Conservation (phyloP, 2,888 invertebrate genomes). For the Plutella xylostella region DNA sequence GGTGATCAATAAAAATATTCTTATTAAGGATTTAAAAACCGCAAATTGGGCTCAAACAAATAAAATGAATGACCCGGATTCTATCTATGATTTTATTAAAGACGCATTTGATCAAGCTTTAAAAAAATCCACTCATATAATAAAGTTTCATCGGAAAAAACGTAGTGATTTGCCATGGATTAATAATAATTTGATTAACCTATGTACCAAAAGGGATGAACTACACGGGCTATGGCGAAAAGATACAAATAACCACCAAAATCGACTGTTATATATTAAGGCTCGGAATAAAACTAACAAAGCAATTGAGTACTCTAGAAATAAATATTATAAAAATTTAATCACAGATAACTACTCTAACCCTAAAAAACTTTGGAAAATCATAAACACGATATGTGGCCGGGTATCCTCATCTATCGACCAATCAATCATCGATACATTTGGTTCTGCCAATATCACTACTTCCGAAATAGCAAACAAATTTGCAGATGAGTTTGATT, state of each 20-base stretch:
- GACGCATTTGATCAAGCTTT: too few relatives aligned
- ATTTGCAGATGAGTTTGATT: neutral
- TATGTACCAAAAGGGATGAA: neutral
- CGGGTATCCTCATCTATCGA: neutral
- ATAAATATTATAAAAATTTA: neutral
- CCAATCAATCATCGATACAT: neutral
- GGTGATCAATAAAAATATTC: too few relatives aligned
- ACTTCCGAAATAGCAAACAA: neutral
- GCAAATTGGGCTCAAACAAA: too few relatives aligned
- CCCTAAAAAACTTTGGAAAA: neutral
- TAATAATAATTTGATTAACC: too few relatives aligned
- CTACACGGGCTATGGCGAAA: neutral
- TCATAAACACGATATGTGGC: neutral
- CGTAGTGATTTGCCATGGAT: too few relatives aligned
- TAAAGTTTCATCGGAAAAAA: too few relatives aligned
- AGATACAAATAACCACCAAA: neutral
- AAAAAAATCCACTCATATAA: too few relatives aligned
- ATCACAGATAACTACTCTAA: neutral
- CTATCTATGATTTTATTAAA: too few relatives aligned
- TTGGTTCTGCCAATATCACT: neutral
- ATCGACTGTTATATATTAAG: neutral
- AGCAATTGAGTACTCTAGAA: neutral
- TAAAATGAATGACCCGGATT: too few relatives aligned
- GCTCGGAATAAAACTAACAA: neutral
- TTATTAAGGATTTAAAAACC: too few relatives aligned